Conservation (phyloP, 1,140 invertebrate species). For the Dinoponera quadriceps region DNA sequence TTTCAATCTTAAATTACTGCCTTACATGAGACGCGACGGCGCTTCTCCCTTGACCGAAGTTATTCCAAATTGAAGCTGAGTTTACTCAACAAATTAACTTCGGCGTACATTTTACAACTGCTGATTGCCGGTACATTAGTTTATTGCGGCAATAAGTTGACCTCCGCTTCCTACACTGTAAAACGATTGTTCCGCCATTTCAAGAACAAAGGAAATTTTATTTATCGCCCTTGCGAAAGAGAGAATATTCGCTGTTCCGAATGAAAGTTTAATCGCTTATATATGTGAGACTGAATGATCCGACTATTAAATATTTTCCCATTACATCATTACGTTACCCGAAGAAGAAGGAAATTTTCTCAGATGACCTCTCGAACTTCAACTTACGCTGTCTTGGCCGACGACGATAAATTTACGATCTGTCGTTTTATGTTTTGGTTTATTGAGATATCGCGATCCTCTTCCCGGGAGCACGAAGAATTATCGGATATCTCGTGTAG, state of each 20-base stretch:
- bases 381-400: conserved; percentile 18
- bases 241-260: neutral
- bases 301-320: conserved; percentile 24
- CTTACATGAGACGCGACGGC: too few species aligned
- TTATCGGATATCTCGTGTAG: conserved; percentile 31
- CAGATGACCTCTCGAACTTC: conserved; percentile 54
- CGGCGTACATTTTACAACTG: neutral
- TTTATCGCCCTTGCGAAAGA: neutral
- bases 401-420: conserved; percentile 47
- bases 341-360: conserved; percentile 46
- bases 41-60: too few species aligned
- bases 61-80: neutral
- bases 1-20: neutral
- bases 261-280: neutral
- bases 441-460: conserved; percentile 48
- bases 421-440: conserved; percentile 17
- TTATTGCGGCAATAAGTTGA: neutral
- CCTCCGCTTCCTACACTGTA: neutral
- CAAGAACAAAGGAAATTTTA: conserved; percentile 1
- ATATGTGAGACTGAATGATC: conserved; percentile 3
- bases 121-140: neutral
- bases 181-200: neutral
- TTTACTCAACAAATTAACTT: neutral
- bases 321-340: conserved; percentile 31
- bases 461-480: conserved; percentile 23